These are phyloP conservation scores for Rhinogobio ventralis DNA, from an alignment of 2,797 vertebrate species.

Conservation along the genomic window DNA sequence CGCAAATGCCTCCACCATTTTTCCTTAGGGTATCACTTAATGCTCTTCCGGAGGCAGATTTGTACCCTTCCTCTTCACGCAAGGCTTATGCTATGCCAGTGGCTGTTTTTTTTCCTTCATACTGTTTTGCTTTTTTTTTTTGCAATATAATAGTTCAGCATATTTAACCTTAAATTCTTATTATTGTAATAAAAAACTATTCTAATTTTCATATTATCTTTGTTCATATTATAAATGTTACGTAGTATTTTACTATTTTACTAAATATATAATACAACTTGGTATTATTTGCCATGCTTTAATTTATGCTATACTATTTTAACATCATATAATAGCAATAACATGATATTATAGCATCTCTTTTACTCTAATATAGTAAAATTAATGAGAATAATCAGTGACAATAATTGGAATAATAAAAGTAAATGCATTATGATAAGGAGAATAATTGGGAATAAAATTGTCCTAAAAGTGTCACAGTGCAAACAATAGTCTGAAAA, in stretches of 20 bases:
- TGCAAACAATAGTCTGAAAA: not conserved
- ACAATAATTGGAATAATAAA: not conserved
- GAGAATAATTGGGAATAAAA: not conserved
- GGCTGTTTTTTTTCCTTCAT: not conserved
- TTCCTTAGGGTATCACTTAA: not conserved
- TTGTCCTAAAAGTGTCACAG: not conserved
- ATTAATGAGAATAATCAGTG: not conserved
- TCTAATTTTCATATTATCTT: not conserved
- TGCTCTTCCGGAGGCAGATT: not conserved
- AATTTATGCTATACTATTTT: not conserved
- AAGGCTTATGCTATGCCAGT: not conserved
- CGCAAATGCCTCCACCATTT: conserved; percentile 19
- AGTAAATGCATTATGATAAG: not conserved
- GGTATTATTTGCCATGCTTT: not conserved
- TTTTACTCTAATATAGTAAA: not conserved
- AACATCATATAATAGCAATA: not conserved
- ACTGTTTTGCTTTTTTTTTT: not conserved
- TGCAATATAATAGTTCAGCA: not conserved
- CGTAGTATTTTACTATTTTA: not conserved
- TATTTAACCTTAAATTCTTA: not conserved
- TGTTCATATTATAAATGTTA: not conserved
- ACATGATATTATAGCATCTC: not conserved
- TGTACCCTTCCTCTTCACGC: not conserved
- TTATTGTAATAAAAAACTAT: too few relatives aligned
- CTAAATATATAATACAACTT: not conserved